phyloP scores from a whole-genome alignment of 2,888 invertebrate species.

The Lysandra coridon region DNA sequence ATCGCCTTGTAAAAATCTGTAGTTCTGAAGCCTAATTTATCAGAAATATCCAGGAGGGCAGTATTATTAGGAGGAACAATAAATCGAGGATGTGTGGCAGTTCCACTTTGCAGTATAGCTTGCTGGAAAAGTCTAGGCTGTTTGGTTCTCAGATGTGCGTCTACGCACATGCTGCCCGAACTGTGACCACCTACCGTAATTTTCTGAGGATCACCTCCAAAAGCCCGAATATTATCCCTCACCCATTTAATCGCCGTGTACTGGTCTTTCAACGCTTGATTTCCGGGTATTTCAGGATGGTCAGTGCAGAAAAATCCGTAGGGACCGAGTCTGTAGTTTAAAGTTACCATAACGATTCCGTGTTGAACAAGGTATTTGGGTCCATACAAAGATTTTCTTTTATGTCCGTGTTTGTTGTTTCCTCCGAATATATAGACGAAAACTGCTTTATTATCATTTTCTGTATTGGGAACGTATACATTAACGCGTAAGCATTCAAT shows the following conservation, averaged over 20 bases:
- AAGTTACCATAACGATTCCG: slow-evolving; percentile 47
- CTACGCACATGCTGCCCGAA: slow-evolving; percentile 26
- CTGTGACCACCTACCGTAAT: slow-evolving; percentile 28
- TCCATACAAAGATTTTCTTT: not conserved
- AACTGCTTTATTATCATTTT: slow-evolving; percentile 6
- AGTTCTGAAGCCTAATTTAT: slow-evolving; percentile 23
- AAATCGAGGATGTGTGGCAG: slow-evolving; percentile 13
- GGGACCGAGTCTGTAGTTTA: slow-evolving; percentile 59
- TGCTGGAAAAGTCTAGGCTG: slow-evolving; percentile 5
- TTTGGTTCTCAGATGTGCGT: slow-evolving; percentile 3
- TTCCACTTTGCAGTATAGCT: slow-evolving; percentile 30
- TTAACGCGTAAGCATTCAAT: slow-evolving; percentile 25
- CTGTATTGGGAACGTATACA: slow-evolving; percentile 21
- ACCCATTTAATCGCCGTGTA: slow-evolving; percentile 47
- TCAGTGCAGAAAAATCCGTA: slow-evolving; percentile 50
- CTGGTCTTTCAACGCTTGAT: slow-evolving; percentile 50
- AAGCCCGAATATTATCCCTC: slow-evolving; percentile 46
- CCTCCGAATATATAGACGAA: slow-evolving; percentile 28
- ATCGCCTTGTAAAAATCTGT: not conserved
- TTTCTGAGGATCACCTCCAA: slow-evolving; percentile 45
- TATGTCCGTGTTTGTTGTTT: not conserved
- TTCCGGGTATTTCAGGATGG: slow-evolving; percentile 50
- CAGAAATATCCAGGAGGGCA: not conserved
- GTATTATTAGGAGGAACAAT: not conserved
- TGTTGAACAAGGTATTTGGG: slow-evolving; percentile 32